These are phyloP conservation scores for Pteria penguin DNA, from an alignment of 2,888 invertebrate species.

Conservation along the genomic window DNA sequence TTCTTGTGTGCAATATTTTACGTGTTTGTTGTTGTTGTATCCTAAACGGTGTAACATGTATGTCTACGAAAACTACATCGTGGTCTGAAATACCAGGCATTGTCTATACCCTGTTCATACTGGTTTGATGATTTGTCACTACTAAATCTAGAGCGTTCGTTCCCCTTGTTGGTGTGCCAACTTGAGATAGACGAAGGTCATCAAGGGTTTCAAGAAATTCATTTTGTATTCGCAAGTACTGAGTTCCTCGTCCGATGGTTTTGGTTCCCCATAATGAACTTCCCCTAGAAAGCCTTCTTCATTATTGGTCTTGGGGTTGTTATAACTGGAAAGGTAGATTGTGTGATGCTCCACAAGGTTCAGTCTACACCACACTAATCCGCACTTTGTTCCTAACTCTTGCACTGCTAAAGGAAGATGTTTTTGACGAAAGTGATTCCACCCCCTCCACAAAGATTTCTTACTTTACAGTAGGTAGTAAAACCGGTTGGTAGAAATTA, in stretches of 20 bases:
- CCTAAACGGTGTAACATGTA: background rate
- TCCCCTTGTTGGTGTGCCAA: too few species aligned
- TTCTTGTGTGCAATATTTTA: background rate
- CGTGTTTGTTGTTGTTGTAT: constrained; percentile 7
- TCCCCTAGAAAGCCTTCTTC: too few species aligned
- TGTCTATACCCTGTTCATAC: too few species aligned
- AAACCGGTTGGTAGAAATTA: background rate
- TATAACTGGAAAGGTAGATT: background rate
- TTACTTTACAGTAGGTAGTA: background rate
- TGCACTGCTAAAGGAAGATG: background rate
- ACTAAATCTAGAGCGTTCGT: too few species aligned
- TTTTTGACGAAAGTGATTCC: background rate
- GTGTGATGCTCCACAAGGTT: background rate
- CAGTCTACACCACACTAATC: background rate
- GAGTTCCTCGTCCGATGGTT: too few species aligned
- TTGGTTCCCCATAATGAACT: too few species aligned
- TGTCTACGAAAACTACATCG: background rate
- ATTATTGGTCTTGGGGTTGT: background rate
- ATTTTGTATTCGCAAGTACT: too few species aligned
- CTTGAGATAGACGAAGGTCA: too few species aligned
- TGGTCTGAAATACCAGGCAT: too few species aligned
- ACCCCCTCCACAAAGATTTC: background rate
- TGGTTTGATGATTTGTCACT: too few species aligned
- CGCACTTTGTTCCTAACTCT: background rate
- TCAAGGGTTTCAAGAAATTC: too few species aligned